phyloP scores from a whole-genome alignment of 2,113 vertebrate species.

The Hassar affinis region DNA sequence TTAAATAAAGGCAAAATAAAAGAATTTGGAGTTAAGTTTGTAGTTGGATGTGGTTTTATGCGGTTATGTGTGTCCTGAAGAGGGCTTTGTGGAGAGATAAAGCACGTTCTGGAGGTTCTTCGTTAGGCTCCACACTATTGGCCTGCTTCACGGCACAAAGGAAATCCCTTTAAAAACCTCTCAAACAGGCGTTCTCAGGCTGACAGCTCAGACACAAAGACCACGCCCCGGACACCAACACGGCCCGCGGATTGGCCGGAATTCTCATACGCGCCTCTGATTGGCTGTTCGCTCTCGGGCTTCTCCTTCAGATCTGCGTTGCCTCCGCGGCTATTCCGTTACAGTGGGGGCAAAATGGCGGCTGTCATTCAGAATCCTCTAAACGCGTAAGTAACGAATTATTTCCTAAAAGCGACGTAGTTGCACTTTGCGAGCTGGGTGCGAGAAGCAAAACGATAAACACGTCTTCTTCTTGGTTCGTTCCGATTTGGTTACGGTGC shows the following conservation, averaged over 20 bases:
- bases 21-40: not conserved
- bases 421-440: not conserved
- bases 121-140: constrained; percentile 59
- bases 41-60: not conserved
- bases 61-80: not conserved
- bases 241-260: constrained; percentile 73
- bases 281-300: constrained; percentile 79
- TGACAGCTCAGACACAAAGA: constrained; percentile 88
- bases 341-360: constrained; percentile 99
- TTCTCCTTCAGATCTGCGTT: constrained; percentile 76
- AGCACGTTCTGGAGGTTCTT: not conserved
- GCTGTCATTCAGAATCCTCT: constrained; percentile 99
- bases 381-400: constrained; percentile 93
- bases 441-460: not conserved
- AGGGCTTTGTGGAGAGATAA: not conserved
- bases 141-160: constrained; percentile 73
- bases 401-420: not conserved
- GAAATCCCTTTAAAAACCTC: constrained; percentile 92
- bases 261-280: constrained; percentile 73
- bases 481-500: not conserved
- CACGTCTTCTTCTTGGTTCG: not conserved
- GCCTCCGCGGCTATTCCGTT: constrained; percentile 90
- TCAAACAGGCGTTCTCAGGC: constrained; percentile 71
- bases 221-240: constrained; percentile 73
- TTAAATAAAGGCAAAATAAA: too few species aligned